A percentile compares a stretch with the other conserved stretches of the same genome.
These are phyloP conservation scores for Mesorhabditis spiculigera DNA, from an alignment of 2,888 invertebrate genomes.

Conservation along the genomic window DNA sequence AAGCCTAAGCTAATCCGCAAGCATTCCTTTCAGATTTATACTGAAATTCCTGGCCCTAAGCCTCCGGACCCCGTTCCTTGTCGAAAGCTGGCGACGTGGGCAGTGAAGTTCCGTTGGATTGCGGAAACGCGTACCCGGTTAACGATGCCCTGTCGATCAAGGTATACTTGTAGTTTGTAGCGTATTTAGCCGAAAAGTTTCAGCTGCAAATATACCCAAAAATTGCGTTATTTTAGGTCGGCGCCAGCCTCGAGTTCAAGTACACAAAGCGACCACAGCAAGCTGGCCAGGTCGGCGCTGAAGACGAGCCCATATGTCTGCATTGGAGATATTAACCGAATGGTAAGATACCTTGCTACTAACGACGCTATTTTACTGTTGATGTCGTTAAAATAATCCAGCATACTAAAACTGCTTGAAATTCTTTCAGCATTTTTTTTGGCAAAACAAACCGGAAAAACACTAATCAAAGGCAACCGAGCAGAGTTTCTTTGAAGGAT, in stretches of 20 bases:
- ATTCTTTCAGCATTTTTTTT: not conserved
- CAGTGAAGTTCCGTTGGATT: slow-evolving; percentile 65
- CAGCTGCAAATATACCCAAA: not conserved
- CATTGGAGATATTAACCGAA: slow-evolving; percentile 88
- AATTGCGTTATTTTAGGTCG: slow-evolving; percentile 25
- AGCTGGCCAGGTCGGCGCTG: slow-evolving; percentile 73
- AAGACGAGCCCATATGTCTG: slow-evolving; percentile 71
- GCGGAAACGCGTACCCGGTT: slow-evolving; percentile 33
- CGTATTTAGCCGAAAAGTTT: not conserved
- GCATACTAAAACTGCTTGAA: slow-evolving; percentile 1
- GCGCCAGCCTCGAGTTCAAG: slow-evolving; percentile 31
- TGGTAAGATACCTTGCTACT: slow-evolving; percentile 65
- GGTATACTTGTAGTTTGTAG: slow-evolving; percentile 8
- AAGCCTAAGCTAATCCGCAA: no score
- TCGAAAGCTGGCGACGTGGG: slow-evolving; percentile 87
- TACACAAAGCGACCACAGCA: slow-evolving; percentile 75
- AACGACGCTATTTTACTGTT: no score
- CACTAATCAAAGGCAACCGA: no score
- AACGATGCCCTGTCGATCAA: slow-evolving; percentile 35
- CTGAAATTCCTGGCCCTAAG: slow-evolving; percentile 74
- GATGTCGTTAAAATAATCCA: not conserved
- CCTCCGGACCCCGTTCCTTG: slow-evolving; percentile 71
- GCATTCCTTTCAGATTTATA: slow-evolving; percentile 69
- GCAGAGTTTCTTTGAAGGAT: no score
- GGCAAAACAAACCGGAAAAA: no score